These are phyloP conservation scores for Sinocyclocheilus maitianheensis DNA, from an alignment of 2,113 vertebrate species.

Conservation along the genomic window DNA sequence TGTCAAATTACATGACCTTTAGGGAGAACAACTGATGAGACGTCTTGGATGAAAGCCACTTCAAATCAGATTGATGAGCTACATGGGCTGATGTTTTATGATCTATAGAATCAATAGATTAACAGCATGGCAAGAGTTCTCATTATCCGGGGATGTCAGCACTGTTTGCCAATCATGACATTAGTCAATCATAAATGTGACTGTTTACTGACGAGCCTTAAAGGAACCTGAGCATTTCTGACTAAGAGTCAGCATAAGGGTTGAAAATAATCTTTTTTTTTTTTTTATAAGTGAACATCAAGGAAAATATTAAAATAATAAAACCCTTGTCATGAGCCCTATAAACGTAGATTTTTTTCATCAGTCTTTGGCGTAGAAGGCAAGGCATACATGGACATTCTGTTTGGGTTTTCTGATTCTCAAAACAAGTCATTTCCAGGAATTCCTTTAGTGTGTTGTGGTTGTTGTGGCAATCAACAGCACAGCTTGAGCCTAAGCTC, in stretches of 20 bases:
- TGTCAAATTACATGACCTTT: constrained; percentile 28
- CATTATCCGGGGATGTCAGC: neutral
- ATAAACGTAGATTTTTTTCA: neutral
- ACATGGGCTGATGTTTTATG: neutral
- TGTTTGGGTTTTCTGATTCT: neutral
- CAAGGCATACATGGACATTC: too few species aligned
- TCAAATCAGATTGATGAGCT: constrained; percentile 30
- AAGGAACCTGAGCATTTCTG: neutral
- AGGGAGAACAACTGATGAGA: constrained; percentile 18
- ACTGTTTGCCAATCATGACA: neutral
- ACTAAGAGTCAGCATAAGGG: neutral
- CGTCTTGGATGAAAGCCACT: constrained; percentile 6
- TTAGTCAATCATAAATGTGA: neutral
- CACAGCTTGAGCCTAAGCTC: neutral
- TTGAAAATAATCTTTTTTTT: neutral
- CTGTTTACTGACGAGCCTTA: neutral
- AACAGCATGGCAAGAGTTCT: neutral
- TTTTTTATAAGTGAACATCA: too few species aligned
- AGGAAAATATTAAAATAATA: too few species aligned
- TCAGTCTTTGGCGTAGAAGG: too few species aligned
- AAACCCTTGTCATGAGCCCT: too few species aligned
- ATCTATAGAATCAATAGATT: neutral
- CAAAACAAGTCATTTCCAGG: neutral
- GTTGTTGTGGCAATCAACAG: neutral
- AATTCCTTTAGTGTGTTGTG: neutral